Evolutionary conservation across 1,140 invertebrate genomes (phyloP).

Genomic region (Holotrichia oblita): DNA sequence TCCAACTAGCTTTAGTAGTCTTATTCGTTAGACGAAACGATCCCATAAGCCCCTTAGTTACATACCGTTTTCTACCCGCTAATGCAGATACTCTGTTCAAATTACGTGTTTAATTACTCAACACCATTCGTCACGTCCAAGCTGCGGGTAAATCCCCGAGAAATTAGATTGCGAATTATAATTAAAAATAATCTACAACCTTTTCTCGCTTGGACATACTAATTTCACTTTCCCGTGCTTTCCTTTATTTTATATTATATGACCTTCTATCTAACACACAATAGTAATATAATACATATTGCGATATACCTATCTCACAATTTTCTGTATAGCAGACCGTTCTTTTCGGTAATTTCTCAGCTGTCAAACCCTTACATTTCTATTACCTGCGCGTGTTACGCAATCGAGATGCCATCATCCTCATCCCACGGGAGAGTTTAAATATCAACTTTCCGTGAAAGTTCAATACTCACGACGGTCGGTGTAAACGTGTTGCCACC

Average conservation of each 20-base stretch:
- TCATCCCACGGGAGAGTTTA: background rate
- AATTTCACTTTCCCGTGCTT: background rate
- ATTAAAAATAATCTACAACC: background rate
- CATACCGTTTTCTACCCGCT: background rate
- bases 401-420: background rate
- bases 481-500: background rate
- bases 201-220: background rate
- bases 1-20: background rate
- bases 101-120: background rate
- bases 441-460: background rate
- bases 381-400: background rate
- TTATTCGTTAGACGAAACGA: background rate
- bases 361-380: background rate
- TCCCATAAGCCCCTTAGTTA: background rate
- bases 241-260: background rate
- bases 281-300: background rate
- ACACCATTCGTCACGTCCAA: background rate
- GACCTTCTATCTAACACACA: background rate
- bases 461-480: background rate
- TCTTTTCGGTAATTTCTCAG: background rate
- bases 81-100: slow-evolving; percentile 3
- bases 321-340: background rate
- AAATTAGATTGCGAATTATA: background rate
- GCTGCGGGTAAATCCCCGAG: background rate
- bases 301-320: background rate